phyloP scores from a whole-genome alignment of 2,888 invertebrate genomes.

The Drosophila atroscutellata region DNA sequence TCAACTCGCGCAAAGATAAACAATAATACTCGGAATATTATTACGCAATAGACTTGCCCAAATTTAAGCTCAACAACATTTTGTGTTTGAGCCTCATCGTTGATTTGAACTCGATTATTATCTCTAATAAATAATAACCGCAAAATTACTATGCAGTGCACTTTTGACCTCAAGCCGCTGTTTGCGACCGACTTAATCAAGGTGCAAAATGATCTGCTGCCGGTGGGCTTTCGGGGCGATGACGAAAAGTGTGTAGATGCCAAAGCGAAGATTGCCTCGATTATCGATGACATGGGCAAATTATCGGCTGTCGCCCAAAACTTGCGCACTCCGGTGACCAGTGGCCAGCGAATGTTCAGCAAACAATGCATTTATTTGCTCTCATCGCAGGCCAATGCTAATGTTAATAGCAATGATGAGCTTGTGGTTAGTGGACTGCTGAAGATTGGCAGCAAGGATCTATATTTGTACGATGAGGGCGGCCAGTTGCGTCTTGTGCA shows the following conservation, averaged over 20 bases:
- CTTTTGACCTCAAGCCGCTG: constrained; percentile 31
- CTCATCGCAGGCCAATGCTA: constrained; percentile 82
- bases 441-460: constrained; percentile 94
- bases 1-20: too few relatives aligned
- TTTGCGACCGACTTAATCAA: constrained; percentile 37
- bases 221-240: neutral
- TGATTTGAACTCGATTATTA: neutral
- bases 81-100: too few relatives aligned
- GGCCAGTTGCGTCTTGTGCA: constrained; percentile 90
- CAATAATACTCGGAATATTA: too few relatives aligned
- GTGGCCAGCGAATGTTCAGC: constrained; percentile 87
- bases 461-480: constrained; percentile 91
- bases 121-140: neutral
- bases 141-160: constrained; percentile 10
- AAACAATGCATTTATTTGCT: constrained; percentile 74
- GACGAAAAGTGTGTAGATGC: neutral
- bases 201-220: constrained; percentile 22
- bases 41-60: too few relatives aligned
- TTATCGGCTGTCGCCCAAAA: constrained; percentile 90
- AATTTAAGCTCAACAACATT: too few relatives aligned
- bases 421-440: constrained; percentile 91
- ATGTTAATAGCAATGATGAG: constrained; percentile 82
- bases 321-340: constrained; percentile 89
- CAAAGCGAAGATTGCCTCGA: constrained; percentile 78
- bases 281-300: constrained; percentile 89